Conservation (phyloP, 1,140 invertebrate species). For the Drosophila sucinea region DNA sequence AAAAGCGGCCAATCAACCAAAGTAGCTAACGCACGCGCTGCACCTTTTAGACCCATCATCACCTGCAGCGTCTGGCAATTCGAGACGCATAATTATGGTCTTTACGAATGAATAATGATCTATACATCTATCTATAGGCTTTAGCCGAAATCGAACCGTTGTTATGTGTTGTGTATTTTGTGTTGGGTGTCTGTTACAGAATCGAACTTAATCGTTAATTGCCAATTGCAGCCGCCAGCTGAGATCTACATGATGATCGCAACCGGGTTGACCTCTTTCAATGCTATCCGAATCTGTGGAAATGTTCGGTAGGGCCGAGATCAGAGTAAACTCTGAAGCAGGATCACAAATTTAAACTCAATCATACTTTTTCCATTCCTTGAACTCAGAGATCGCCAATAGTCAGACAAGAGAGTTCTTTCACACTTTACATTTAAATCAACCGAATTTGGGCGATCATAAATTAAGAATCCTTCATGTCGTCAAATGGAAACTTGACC, state of each 20-base stretch:
- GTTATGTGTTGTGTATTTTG: neutral
- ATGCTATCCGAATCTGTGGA: slow-evolving; percentile 2
- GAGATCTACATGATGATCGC: slow-evolving; percentile 8
- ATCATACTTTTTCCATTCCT: too few relatives aligned
- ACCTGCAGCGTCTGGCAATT: slow-evolving; percentile 51
- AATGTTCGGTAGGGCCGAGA: neutral
- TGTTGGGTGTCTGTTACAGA: slow-evolving; percentile 46
- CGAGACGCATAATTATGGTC: slow-evolving; percentile 53
- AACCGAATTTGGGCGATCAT: neutral
- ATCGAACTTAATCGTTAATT: slow-evolving; percentile 52
- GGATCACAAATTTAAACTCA: too few relatives aligned
- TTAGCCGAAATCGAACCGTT: slow-evolving; percentile 14
- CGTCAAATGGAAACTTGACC: too few relatives aligned
- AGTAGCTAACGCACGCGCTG: slow-evolving; percentile 42
- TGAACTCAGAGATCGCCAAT: too few relatives aligned
- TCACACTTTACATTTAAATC: too few relatives aligned
- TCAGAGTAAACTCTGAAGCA: neutral
- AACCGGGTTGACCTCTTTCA: slow-evolving; percentile 61
- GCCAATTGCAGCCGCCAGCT: slow-evolving; percentile 59
- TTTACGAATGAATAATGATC: slow-evolving; percentile 65
- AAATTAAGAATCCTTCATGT: neutral
- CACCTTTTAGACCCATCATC: slow-evolving; percentile 49
- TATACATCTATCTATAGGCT: neutral
- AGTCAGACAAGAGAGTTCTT: too few relatives aligned
- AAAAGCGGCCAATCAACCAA: slow-evolving; percentile 61